Evolutionary conservation across 1,140 invertebrate species (phyloP).

Genomic region (Diachasmimorpha longicaudata): DNA sequence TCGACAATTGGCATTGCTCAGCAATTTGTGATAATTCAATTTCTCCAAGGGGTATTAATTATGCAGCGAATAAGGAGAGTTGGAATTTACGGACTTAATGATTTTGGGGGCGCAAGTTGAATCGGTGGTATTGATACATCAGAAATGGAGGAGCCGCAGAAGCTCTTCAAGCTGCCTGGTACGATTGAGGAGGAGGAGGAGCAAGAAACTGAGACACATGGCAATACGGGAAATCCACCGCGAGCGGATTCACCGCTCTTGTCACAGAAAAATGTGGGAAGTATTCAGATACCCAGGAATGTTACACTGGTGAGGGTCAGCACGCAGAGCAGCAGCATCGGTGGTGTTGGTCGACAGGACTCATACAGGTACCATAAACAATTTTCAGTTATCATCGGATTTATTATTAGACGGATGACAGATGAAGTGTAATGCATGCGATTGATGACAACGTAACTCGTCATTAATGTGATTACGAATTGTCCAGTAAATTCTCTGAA

Average conservation of each 20-base stretch:
- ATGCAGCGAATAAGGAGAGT: conserved; percentile 12
- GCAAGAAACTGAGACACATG: conserved; percentile 25
- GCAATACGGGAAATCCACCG: conserved; percentile 32
- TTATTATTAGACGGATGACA: neutral
- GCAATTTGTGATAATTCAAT: neutral
- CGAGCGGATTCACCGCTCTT: conserved; percentile 48
- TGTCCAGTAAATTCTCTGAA: neutral
- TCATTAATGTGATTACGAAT: neutral
- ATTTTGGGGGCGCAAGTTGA: conserved; percentile 25
- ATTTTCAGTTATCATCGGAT: neutral
- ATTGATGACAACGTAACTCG: neutral
- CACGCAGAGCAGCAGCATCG: conserved; percentile 54
- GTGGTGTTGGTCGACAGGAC: conserved; percentile 25
- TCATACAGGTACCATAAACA: conserved; percentile 10
- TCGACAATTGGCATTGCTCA: neutral
- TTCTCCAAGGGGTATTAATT: neutral
- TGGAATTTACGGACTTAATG: conserved; percentile 6
- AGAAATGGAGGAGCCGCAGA: conserved; percentile 47
- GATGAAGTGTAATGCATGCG: neutral
- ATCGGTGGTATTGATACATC: neutral
- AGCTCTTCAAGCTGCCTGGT: conserved; percentile 55
- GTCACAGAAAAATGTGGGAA: conserved; percentile 26
- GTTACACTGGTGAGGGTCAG: conserved; percentile 49
- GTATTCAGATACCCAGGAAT: conserved; percentile 40
- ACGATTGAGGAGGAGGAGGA: conserved; percentile 57